Base-by-base conservation (phyloP, 2,113 vertebrate species). In the Atherinomorus stipes region DNA sequence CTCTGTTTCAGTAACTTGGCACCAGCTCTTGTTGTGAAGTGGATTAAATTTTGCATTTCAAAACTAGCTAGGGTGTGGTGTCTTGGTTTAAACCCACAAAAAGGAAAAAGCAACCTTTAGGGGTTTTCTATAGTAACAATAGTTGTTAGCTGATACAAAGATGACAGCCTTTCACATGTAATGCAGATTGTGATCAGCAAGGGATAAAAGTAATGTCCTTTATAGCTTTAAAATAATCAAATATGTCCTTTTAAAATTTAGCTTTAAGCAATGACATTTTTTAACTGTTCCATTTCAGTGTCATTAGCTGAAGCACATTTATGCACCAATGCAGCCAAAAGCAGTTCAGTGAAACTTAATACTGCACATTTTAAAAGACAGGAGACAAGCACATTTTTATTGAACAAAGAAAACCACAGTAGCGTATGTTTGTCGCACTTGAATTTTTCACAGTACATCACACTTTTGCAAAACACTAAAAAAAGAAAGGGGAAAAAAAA, bases 381-480 rank as follows among this genome's bases (percentile, higher is more conserved):
- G 53, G 69, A 85, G 71, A 85, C 70, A 26, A 86, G 84, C 68
- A 85, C 64, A 60, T 75, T 64, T 89, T 91, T 85, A 89, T 91
- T 88, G 54, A 89, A 83, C 68, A 84, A 79, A 87, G 63, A 83
- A 83, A 89, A 83, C 72, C 88, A 91, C 88, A 88, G 84, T 87
- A 86, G 86, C 77, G 83, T 79, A 81, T n/a, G 77, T 78, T 71
- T 78, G 62, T 74, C 86, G 75, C 74, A 80, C 74, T 76, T 85
- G 47, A 53, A 71, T 69, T 61, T 34, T 83, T 81, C 81, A 90
- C 86, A 83, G 73, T 86, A 90, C 86, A 87, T 61, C 47, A 85
- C 74, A 85, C 50, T 37, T 82, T 83, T 76, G 74, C 72, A 78
- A 65, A 87, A 87, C 64, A 88, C 68, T 54, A 65, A 63, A 65